A percentile compares a stretch with the other conserved stretches of the same genome.
phyloP scores from a whole-genome alignment of 2,797 vertebrate genomes.

The Vespertilio murinus region DNA sequence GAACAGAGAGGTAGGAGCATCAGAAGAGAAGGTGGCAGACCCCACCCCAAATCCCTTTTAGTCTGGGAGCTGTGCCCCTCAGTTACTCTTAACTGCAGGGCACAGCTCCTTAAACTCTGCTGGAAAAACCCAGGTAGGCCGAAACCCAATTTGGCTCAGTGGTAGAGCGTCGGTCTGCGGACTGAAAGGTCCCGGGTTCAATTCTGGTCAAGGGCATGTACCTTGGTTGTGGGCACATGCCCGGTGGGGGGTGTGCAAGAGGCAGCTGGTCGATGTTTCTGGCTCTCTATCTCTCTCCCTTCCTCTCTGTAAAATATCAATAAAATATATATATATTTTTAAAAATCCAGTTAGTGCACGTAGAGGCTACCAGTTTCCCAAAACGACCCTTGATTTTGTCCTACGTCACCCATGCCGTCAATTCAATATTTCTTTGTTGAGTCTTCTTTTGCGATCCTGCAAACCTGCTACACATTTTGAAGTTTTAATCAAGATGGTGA shows the following conservation, averaged over 20 bases:
- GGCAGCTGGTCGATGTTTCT: no score
- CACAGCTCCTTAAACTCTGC: neutral
- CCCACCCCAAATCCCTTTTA: neutral
- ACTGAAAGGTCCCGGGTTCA: no score
- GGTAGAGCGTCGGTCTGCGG: no score
- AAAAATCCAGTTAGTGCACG: neutral
- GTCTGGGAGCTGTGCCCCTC: neutral
- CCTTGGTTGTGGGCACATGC: no score
- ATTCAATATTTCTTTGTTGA: neutral
- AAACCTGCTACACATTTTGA: slow-evolving; percentile 29
- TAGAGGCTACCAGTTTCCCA: neutral
- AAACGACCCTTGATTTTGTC: neutral
- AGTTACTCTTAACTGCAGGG: neutral
- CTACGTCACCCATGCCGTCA: neutral
- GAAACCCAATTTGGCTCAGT: no score
- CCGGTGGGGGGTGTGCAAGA: no score
- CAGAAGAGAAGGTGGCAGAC: neutral
- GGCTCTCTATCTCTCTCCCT: no score
- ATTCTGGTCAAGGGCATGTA: no score
- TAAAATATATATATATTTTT: no score
- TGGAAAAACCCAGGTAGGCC: neutral
- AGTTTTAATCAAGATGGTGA: neutral
- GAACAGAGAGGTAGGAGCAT: neutral
- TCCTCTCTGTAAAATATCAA: no score
- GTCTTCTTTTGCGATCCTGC: neutral